These are phyloP conservation scores for Tipula confusa DNA, from an alignment of 2,888 invertebrate genomes.

Conservation along the genomic window DNA sequence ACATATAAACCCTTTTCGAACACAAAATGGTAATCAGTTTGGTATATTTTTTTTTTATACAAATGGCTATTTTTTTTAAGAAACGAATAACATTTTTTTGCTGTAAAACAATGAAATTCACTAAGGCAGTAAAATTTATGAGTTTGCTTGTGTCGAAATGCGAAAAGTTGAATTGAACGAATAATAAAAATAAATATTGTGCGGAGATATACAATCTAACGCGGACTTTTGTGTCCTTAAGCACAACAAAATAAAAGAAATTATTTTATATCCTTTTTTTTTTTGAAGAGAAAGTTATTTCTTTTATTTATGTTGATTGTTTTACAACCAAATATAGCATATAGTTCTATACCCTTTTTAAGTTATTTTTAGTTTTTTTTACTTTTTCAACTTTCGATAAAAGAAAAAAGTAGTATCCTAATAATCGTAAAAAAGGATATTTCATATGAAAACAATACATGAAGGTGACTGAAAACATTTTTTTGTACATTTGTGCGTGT, in stretches of 20 bases:
- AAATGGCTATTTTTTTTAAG: neutral
- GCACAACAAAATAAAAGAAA: neutral
- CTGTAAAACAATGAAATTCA: conserved; percentile 3
- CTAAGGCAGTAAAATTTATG: neutral
- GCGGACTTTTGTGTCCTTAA: conserved; percentile 25
- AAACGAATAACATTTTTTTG: neutral
- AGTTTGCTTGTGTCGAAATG: neutral
- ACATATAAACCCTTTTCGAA: neutral
- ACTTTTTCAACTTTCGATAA: neutral
- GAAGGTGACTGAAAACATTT: neutral
- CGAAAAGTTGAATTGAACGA: neutral
- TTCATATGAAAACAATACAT: conserved; percentile 5
- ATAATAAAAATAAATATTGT: too few relatives aligned
- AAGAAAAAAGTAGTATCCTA: conserved; percentile 13
- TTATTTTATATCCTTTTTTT: conserved; percentile 13
- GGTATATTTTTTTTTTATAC: neutral
- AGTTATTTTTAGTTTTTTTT: neutral
- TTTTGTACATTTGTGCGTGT: too few relatives aligned
- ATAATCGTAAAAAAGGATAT: conserved; percentile 25
- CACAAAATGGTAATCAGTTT: neutral
- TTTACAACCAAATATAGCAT: conserved; percentile 13
- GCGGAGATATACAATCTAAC: neutral
- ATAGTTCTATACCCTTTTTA: neutral
- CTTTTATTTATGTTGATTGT: conserved; percentile 25
- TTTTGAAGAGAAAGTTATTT: conserved; percentile 20